Evolutionary conservation across 1,140 invertebrate species (phyloP).

Genomic region (Lasioglossum albipes): DNA sequence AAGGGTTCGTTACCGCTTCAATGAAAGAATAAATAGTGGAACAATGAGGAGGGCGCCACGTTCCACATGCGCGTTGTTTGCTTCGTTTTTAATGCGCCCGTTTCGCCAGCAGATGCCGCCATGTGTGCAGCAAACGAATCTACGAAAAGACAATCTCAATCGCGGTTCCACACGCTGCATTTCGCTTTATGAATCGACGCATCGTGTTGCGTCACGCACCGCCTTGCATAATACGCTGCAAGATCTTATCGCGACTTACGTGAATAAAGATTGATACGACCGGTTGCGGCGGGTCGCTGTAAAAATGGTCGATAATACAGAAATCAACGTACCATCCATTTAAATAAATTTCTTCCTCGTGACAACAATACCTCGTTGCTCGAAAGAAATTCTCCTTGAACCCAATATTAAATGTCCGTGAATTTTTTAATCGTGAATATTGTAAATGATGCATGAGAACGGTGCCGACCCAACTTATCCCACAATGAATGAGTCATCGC

Average conservation of each 20-base stretch:
- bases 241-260: constrained; percentile 9
- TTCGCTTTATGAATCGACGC: constrained; percentile 17
- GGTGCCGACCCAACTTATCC: too few relatives aligned
- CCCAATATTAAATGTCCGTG: background rate
- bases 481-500: too few relatives aligned
- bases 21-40: background rate
- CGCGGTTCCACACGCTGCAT: background rate
- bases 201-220: background rate
- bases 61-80: too few relatives aligned
- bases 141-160: constrained; percentile 3
- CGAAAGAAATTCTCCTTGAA: background rate
- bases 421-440: too few relatives aligned
- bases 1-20: background rate
- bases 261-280: constrained; percentile 21
- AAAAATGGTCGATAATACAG: constrained; percentile 28
- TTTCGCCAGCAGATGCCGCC: constrained; percentile 18
- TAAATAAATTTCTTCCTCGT: background rate
- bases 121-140: background rate
- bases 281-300: background rate
- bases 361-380: background rate
- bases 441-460: too few relatives aligned
- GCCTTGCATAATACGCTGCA: background rate
- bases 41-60: background rate
- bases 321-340: constrained; percentile 4
- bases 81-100: too few relatives aligned